Base-by-base conservation (phyloP, 2,797 vertebrate species). In the Zenarchopterus dispar region DNA sequence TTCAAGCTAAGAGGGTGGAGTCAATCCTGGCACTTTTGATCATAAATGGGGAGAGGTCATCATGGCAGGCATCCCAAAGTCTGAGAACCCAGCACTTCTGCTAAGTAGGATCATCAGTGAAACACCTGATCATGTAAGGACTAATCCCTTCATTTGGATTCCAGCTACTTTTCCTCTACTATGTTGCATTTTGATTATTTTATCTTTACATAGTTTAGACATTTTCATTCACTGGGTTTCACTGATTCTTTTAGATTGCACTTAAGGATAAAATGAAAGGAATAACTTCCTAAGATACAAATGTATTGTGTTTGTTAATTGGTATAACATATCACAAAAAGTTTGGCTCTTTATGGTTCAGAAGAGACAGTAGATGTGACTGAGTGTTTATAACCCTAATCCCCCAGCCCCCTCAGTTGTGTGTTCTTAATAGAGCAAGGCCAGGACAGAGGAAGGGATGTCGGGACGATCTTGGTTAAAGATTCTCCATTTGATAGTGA, bases 401-500 rank as follows among this genome's bases (percentile, higher is more conserved):
- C 76, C 22, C 45, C 9, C 18, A 8, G 8, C 17, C 17, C 43
- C 43, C 17, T 10, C 44, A 15, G 11, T 47, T 22, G 21, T 13
- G 78, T 81, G 74, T 77, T 75, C 82, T 88, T 78, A 89, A 84
- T 75, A 75, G 76, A 88, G 85, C 81, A 22, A 78, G 83, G 87
- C 81, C 85, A 81, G 73, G 78, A 81, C 66, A 62, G 64, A 78
- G 49, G 76, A 80, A 72, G 63, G 80, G 80, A 77, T 80, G 68
- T 83, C 80, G 75, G 78, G 73, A 69, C 67, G 85, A 92, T 89
- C 79, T 86, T 78, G 85, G 82, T 85, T 84, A 92, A 85, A 87
- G 80, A 88, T 92, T 81, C 84, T 85, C 88, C 82, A 64, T 88
- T 84, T 88, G 88, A 91, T 92, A 89, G 93, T 90, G 90, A 92